Evolutionary conservation across 2,797 vertebrate genomes (phyloP).

Genomic region (Aselliscus stoliczkanus): DNA sequence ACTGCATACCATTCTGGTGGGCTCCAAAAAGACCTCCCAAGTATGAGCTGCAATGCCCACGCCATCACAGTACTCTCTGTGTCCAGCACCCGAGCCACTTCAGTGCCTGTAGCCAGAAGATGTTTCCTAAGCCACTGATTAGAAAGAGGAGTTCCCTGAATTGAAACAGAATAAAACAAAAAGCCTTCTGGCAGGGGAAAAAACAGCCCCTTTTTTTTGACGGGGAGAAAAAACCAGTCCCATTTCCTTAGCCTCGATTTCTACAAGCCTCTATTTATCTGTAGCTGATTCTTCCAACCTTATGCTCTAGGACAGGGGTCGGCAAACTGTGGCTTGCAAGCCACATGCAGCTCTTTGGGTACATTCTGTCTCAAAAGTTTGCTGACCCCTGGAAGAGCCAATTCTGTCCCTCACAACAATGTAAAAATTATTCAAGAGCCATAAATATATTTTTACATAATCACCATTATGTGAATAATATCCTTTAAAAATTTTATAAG

Average conservation of each 20-base stretch:
- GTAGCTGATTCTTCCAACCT: not conserved
- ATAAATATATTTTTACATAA: too few relatives aligned
- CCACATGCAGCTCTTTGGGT: too few relatives aligned
- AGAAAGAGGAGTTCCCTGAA: not conserved
- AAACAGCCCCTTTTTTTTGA: not conserved
- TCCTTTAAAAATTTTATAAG: too few relatives aligned
- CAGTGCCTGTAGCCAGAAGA: not conserved
- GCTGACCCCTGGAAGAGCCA: too few relatives aligned
- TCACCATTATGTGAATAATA: too few relatives aligned
- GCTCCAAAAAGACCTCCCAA: not conserved
- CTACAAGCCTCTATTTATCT: not conserved
- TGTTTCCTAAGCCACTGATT: not conserved
- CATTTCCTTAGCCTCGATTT: not conserved
- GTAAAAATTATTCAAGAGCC: too few relatives aligned
- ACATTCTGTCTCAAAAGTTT: too few relatives aligned
- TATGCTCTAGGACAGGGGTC: not conserved
- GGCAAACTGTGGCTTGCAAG: too few relatives aligned
- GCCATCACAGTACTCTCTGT: rapidly evolving
- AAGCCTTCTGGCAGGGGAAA: not conserved
- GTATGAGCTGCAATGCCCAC: rapidly evolving
- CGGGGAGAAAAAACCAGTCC: not conserved
- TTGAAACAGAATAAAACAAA: not conserved
- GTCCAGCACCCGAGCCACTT: not conserved
- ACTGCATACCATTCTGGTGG: not conserved
- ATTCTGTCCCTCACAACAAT: too few relatives aligned